Evolutionary conservation across 2,888 invertebrate species (phyloP), one percentile per base, ranked within the genome.

Genomic region (Neoaliturus tenellus): DNA sequence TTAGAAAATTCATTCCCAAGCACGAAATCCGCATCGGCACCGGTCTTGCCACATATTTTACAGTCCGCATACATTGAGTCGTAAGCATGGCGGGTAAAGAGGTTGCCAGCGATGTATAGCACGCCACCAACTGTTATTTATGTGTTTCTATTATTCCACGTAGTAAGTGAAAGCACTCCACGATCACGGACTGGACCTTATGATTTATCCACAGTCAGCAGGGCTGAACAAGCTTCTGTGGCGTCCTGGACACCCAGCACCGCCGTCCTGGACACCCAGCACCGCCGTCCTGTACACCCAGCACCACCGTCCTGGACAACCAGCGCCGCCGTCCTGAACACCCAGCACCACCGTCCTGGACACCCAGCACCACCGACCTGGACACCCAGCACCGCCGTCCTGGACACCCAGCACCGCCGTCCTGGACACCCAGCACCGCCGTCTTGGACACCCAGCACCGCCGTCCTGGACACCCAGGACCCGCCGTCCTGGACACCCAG

Each of bases 81-180:
- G 71, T 71, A 71, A 41, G 5, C 71, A 71, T 41, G 71, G n/a
- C 20, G 25, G 44, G 73, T 75, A 69, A 69, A 69, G 69, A 69
- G 69, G 69, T 39, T 69, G 67, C 8, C 6, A n/a, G 23, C 73
- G 73, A 75, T 44, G 73, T 75, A 75, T 41, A 23, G 73, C 73
- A 75, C 39, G 73, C 39, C 35, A 75, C 20, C 44, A n/a, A 75
- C 39, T 44, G 44, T 75, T 75, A 75, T 75, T 75, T 75, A 75
- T 75, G 73, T 75, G 73, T 75, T 75, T 75, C 73, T 75, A 75
- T 75, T 75, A 75, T 75, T 75, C 73, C 73, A 44, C 73, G 73
- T 75, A 28, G 44, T 75, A 75, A 75, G 73, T 75, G 73, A 75
- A 75, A 75, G 73, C 73, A 23, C 44, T 5, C 69, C 44, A 75